Evolutionary conservation across 1,140 invertebrate genomes (phyloP), one percentile per base, ranked within the genome.

Genomic region (Achroia grisella): DNA sequence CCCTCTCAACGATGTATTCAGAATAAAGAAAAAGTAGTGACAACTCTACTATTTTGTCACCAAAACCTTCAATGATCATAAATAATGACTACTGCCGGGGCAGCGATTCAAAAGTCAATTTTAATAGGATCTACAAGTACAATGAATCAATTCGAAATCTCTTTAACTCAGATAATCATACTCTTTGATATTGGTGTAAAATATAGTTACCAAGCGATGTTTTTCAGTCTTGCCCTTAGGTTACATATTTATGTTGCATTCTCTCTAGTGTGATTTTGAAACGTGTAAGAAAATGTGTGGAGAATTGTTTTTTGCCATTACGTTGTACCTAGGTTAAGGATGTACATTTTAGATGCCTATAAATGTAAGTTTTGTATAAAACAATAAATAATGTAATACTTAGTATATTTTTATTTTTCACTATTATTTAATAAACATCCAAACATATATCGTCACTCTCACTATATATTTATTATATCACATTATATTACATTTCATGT

Each of bases 1-100:
- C 44, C 90, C 91, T 0, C 81, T 91, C 35, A 86, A 87, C 53
- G 83, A 87, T 51, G 78, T 87, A 1, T 87, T 85, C 45, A 67
- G 81, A 59, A 67, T 86, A 17, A 64, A 46, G 10, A 76, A 71
- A 56, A 74, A 72, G 41, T 63, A 74, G 32, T 51, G 36, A 32
- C 14, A 52, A 30, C 53, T 56, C 52, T 23, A 23, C 2, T 58
- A 55, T 65, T n/a, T 54, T 68, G 39, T 29, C 35, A 34, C 43
- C 12, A 4, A 27, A 2, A 14, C 14, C 8, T 15, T 15, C 30
- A 28, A 12, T 13, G 34, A 47, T 23, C 6, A 23, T 23, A 23
- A 23, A 23, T 31, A 44, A 23, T 41, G 56, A 44, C 52, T 55
- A 8, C 10, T 4, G n/a, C 12, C 10, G 9, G 28, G 12, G 15